Evolutionary conservation across 2,113 vertebrate species (phyloP).

Genomic region (Etheostoma cragini): DNA sequence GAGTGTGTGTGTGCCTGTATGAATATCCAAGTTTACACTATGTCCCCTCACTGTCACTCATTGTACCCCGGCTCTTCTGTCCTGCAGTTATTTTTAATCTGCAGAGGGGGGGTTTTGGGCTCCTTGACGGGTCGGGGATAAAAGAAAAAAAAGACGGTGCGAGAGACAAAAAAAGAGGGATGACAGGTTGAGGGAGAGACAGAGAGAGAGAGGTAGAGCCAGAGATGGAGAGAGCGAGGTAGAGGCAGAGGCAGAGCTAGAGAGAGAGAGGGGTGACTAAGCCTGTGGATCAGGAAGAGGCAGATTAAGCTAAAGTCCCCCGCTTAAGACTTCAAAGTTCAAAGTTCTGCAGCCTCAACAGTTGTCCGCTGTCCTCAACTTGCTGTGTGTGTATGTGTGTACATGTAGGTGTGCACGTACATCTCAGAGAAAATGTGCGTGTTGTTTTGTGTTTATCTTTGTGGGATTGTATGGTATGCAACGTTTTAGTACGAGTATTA

Average conservation of each 20-base stretch:
- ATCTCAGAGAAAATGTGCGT: neutral
- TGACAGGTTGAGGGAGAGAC: constrained; percentile 1
- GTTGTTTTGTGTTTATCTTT: neutral
- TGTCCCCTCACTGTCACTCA: constrained; percentile 19
- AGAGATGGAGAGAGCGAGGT: neutral
- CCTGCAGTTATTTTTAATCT: constrained; percentile 67
- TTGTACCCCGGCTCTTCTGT: constrained; percentile 45
- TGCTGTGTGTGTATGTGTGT: neutral
- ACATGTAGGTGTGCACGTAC: neutral
- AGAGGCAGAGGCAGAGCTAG: neutral
- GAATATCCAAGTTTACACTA: neutral
- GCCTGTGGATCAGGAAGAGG: constrained; percentile 79
- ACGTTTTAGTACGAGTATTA: neutral
- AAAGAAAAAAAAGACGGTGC: constrained; percentile 29
- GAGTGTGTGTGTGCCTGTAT: neutral
- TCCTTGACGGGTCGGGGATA: constrained; percentile 41
- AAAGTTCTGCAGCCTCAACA: constrained; percentile 66
- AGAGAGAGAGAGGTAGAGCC: neutral
- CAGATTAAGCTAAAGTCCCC: constrained; percentile 83
- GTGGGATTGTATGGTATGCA: neutral
- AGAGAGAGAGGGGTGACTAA: constrained; percentile 69
- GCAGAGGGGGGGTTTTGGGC: constrained; percentile 45
- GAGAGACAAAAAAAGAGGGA: constrained; percentile 35
- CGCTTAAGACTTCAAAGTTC: constrained; percentile 85
- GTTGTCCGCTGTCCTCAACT: constrained; percentile 57